Evolutionary conservation across 92 coral and sea anemone species (phyloP).

Genomic region (Palythoa heliodiscus): DNA sequence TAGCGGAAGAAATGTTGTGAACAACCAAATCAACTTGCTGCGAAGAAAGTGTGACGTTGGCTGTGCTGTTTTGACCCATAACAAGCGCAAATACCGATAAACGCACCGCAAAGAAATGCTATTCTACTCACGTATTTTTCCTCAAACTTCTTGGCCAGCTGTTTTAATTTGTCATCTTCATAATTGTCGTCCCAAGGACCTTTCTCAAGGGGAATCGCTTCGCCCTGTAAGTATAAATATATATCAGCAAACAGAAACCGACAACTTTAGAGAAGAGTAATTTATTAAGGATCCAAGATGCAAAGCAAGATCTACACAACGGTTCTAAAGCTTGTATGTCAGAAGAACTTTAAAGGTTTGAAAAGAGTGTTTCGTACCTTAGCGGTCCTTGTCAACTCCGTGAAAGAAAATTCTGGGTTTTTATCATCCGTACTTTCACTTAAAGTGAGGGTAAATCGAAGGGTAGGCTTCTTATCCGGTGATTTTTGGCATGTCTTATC

Average conservation of each 20-base stretch:
- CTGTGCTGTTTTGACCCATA: slow-evolving; percentile 20
- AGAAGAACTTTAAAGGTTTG: neutral
- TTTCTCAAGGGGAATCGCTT: slow-evolving; percentile 68
- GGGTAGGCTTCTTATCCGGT: slow-evolving; percentile 62
- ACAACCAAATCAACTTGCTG: slow-evolving; percentile 10
- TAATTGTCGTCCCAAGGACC: slow-evolving; percentile 71
- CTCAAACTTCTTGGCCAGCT: slow-evolving; percentile 95
- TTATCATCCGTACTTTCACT: slow-evolving; percentile 90
- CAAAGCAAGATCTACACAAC: neutral
- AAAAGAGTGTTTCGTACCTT: slow-evolving; percentile 37
- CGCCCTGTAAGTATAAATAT: slow-evolving; percentile 44
- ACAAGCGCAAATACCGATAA: slow-evolving; percentile 12
- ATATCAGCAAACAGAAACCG: slow-evolving; percentile 19
- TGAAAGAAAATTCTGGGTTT: slow-evolving; percentile 95
- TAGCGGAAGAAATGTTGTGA: neutral
- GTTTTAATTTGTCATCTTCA: slow-evolving; percentile 80
- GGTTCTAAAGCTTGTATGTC: neutral
- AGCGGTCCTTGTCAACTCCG: slow-evolving; percentile 82
- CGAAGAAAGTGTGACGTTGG: slow-evolving; percentile 49
- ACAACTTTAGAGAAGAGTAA: slow-evolving; percentile 4
- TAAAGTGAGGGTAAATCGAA: slow-evolving; percentile 87
- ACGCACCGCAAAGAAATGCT: neutral
- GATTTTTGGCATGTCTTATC: slow-evolving; percentile 66
- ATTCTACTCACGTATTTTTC: slow-evolving; percentile 92
- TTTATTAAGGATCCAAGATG: neutral